Evolutionary conservation across 2,797 vertebrate species (phyloP).

Genomic region (Taenioides sp.): DNA sequence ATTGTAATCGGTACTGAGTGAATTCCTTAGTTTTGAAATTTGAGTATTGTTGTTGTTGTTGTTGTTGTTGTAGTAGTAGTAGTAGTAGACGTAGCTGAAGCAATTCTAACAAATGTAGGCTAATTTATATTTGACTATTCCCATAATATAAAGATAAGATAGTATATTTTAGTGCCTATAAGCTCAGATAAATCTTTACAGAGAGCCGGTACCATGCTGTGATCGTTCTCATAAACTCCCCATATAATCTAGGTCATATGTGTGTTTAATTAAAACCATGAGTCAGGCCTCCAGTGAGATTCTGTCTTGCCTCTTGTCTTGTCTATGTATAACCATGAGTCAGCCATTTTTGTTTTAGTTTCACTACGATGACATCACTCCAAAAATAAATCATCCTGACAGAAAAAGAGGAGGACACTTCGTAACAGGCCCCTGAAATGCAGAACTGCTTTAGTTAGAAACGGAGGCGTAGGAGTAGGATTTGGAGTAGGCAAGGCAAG

Average conservation of each 20-base stretch:
- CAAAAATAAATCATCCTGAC: slow-evolving; percentile 17
- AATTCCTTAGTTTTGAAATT: too few relatives aligned
- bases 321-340: slow-evolving; percentile 35
- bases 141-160: background rate
- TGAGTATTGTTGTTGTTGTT: too few relatives aligned
- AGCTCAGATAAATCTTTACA: background rate
- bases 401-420: slow-evolving; percentile 5
- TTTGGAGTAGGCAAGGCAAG: too few relatives aligned
- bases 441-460: too few relatives aligned
- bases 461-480: too few relatives aligned
- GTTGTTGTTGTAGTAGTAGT: background rate
- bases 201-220: background rate
- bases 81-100: too few relatives aligned
- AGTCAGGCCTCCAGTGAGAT: background rate
- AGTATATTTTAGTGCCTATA: background rate
- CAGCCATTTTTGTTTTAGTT: slow-evolving; percentile 48
- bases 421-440: background rate
- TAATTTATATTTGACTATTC: too few relatives aligned
- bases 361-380: slow-evolving; percentile 63
- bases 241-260: background rate
- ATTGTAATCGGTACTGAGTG: too few relatives aligned
- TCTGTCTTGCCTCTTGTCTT: slow-evolving; percentile 10
- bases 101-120: too few relatives aligned
- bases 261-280: background rate
- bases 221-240: background rate